Conservation (phyloP, 2,113 vertebrate species). For the Rhipidura dahli region DNA sequence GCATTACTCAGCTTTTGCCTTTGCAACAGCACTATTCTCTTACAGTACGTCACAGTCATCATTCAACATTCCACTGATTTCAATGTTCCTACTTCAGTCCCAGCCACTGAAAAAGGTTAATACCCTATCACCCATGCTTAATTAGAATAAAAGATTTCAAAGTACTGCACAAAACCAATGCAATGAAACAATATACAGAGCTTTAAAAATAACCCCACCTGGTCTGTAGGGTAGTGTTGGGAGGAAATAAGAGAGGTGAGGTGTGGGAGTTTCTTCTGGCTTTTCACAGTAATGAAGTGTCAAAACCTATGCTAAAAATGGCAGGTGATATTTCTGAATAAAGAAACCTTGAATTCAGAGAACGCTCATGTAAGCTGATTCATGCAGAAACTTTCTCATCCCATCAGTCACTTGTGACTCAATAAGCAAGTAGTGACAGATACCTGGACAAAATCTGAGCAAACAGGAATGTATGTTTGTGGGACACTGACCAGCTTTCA, state of each 20-base stretch:
- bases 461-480: not conserved
- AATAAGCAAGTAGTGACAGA: not conserved
- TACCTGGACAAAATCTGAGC: not conserved
- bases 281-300: not conserved
- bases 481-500: not conserved
- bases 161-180: not conserved
- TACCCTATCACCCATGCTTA: not conserved
- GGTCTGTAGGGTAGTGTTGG: not conserved
- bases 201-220: not conserved
- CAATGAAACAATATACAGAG: not conserved
- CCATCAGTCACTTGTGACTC: not conserved
- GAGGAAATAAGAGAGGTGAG: not conserved
- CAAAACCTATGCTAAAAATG: not conserved
- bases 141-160: not conserved
- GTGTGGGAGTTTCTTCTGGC: not conserved
- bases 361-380: not conserved
- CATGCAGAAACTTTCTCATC: not conserved
- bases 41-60: not conserved
- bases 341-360: not conserved
- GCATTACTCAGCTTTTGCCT: not conserved
- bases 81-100: not conserved
- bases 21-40: not conserved
- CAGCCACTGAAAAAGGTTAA: not conserved
- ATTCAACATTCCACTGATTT: not conserved
- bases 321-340: not conserved